Evolutionary conservation across 2,888 invertebrate genomes (phyloP).

Genomic region (Folsomia candida): DNA sequence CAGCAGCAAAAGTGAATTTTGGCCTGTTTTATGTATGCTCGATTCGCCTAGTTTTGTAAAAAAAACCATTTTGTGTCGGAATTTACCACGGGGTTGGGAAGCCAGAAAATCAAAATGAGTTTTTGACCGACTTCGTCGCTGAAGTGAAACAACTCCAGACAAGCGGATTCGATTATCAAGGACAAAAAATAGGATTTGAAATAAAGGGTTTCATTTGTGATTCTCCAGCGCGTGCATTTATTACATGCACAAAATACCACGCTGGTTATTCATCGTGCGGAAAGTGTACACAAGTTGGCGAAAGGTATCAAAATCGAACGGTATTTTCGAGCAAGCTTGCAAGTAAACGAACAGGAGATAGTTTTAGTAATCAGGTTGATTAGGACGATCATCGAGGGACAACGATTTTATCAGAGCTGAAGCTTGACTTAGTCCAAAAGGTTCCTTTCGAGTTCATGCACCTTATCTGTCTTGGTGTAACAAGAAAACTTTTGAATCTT

Average conservation of each 20-base stretch:
- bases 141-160: neutral
- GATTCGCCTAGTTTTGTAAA: neutral
- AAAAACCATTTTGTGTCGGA: neutral
- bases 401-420: neutral
- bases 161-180: neutral
- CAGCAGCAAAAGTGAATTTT: neutral
- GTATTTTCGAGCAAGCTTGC: constrained; percentile 11
- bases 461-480: too few relatives aligned
- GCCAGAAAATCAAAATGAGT: too few relatives aligned
- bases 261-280: constrained; percentile 24
- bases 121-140: constrained; percentile 2
- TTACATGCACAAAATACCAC: too few relatives aligned
- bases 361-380: constrained; percentile 1
- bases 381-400: constrained; percentile 6
- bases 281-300: too few relatives aligned
- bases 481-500: constrained; percentile 2
- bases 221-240: too few relatives aligned
- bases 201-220: constrained; percentile 20
- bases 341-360: constrained; percentile 6
- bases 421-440: neutral
- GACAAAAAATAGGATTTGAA: neutral
- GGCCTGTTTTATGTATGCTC: constrained; percentile 12
- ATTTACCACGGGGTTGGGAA: constrained; percentile 12
- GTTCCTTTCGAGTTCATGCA: constrained; percentile 26
- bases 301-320: too few relatives aligned